Evolutionary conservation across 2,888 invertebrate species (phyloP), one percentile per base, ranked within the genome.

Genomic region (Anthrax anthrax): DNA sequence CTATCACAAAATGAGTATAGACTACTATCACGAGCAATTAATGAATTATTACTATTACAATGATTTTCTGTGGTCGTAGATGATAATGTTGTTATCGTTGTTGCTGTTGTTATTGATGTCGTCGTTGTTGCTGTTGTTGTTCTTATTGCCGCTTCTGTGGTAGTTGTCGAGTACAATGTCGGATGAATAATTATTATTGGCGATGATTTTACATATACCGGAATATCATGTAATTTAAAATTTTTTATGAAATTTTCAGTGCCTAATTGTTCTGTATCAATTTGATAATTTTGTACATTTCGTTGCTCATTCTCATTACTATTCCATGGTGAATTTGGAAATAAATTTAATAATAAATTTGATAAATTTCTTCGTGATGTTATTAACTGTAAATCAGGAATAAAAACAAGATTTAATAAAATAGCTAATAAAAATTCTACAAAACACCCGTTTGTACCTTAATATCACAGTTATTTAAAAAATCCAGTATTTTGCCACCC

Each of bases 271-370:
- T 6, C 4, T 23, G 23, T 23, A 23, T 23, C 8, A 23, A 23
- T 23, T 23, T 23, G 23, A 8, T 29, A 29, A 13, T 39, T 39
- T 14, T 9, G 8, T 19, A 19, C 9, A 39, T 39, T 39, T 9
- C 40, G 29, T 16, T 47, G 36, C 6, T 40, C 18, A 17, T 46
- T 32, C 39, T 39, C 44, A 44, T 10, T 45, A 13, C 17, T 37
- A 17, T 57, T 50, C 69, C 69, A 69, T 23, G 58, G 58, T 49
- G 63, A 62, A 47, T 63, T 64, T 37, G 69, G 69, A 51, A 69
- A 69, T 38, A 68, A 53, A 52, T 65, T 67, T 17, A 65, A 61
- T 51, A 67, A 62, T 38, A 69, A 50, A 38, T 51, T 61, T 59
- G 49, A 60, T 58, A 38, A 64, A 56, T 52, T 63, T 60, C 50